These are phyloP conservation scores for Poeciliopsis presidionis DNA, from an alignment of 2,797 vertebrate genomes.

Conservation along the genomic window DNA sequence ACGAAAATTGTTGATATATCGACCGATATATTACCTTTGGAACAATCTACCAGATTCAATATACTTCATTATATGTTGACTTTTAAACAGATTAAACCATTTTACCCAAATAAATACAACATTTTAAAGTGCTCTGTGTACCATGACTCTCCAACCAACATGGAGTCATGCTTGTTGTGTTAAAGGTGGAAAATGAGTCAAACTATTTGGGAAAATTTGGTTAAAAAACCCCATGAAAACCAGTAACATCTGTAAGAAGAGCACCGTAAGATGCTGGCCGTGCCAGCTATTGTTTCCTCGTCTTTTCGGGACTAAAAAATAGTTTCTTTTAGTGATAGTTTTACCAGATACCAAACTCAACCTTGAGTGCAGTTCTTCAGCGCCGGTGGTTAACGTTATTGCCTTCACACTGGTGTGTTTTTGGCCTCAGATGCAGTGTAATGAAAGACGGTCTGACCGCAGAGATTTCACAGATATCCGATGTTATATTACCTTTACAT, in stretches of 20 bases:
- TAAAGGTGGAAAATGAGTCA: not conserved
- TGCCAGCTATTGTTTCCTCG: constrained; percentile 9
- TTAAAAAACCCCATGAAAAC: constrained; percentile 12
- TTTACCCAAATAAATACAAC: not conserved
- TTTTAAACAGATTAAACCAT: not conserved
- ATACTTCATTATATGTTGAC: too few relatives aligned
- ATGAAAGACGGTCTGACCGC: constrained; percentile 50
- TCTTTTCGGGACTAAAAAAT: not conserved
- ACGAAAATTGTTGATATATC: too few relatives aligned
- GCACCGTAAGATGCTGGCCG: not conserved
- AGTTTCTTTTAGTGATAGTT: constrained; percentile 15
- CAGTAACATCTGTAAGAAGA: constrained; percentile 28
- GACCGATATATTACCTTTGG: too few relatives aligned
- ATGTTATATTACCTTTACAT: constrained; percentile 31
- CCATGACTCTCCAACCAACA: not conserved
- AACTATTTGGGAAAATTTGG: not conserved
- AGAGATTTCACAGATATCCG: constrained; percentile 65
- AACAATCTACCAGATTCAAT: too few relatives aligned
- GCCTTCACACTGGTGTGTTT: constrained; percentile 44
- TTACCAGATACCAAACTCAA: constrained; percentile 14
- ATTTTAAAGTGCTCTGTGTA: not conserved
- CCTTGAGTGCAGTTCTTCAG: constrained; percentile 53
- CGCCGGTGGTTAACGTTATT: constrained; percentile 56
- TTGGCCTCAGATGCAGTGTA: constrained; percentile 25
- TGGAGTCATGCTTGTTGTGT: not conserved